Base-by-base conservation (phyloP, 2,888 invertebrate species). In the Cryptus armator region DNA sequence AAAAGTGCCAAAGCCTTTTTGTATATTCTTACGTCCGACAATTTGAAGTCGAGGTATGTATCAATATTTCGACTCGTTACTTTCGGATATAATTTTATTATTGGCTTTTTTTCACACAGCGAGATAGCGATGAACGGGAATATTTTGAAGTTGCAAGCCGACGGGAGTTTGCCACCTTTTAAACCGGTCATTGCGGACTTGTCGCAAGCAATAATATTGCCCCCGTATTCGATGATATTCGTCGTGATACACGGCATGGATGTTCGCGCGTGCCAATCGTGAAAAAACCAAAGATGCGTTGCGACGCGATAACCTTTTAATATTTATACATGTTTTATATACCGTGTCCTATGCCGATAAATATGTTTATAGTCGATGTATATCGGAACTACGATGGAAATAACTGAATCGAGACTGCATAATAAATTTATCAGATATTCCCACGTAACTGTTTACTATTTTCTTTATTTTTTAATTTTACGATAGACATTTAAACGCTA, bases 161-260 rank as follows among this genome's bases (percentile, higher is more conserved):
- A 95, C 71, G 94, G 95, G 46, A 91, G 94, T 66, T 88, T 96
- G 85, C 96, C 96, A 62, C 91, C 94, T 19, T 93, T 96, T 74
- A 90, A 93, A 86, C 95, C 96, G n/a, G 92, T 93, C 24, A 93
- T 92, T 64, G 89, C 94, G 64, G 93, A 94, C 84, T 94, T 94
- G 90, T 93, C 94, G 1, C 93, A 95, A 87, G 62, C 75, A 0
- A 93, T 96, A 79, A 92, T 94, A 32, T 94, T 96, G 93, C 96
- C 96, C 5, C 95, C 96, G 67, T 95, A 95, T 90, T 96, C 96
- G 7, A 94, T 96, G 90, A 95, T 95, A 62, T 97, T 96, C 93
- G 96, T 96, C 95, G 95, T 96, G 3, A 92, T 96, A 83, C 95
- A 95, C 89, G 95, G 95, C 86, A 93, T 89, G 88, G 90, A 89